These are phyloP conservation scores for Origma solitaria DNA, from an alignment of 2,113 vertebrate genomes.

Conservation along the genomic window DNA sequence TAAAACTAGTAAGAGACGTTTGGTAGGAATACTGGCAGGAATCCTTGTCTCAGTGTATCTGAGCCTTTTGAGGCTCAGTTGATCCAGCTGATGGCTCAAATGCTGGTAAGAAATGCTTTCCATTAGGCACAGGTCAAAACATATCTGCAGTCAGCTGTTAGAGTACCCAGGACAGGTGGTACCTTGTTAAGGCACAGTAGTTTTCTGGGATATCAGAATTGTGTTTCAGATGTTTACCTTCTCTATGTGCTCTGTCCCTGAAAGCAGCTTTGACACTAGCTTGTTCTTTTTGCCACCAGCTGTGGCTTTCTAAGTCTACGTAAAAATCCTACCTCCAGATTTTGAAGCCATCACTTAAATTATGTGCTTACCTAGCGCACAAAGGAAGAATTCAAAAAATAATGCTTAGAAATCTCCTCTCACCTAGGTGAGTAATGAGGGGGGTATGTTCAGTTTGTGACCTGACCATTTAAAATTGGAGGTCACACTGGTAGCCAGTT, in stretches of 20 bases:
- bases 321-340: neutral
- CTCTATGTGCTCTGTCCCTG: neutral
- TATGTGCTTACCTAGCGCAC: neutral
- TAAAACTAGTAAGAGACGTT: neutral
- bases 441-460: neutral
- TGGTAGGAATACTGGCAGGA: neutral
- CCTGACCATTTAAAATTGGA: neutral
- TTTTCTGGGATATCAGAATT: neutral
- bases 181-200: neutral
- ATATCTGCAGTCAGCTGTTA: neutral
- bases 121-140: neutral
- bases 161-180: neutral
- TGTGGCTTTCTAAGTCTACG: neutral
- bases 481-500: neutral
- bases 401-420: neutral
- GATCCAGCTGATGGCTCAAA: neutral
- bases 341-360: neutral
- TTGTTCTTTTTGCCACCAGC: neutral
- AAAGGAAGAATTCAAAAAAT: neutral
- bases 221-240: neutral
- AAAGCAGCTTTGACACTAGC: neutral
- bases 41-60: neutral
- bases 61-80: neutral
- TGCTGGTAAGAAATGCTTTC: neutral
- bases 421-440: neutral